These are phyloP conservation scores for Gallinago jamesoni DNA, from an alignment of 2,113 vertebrate species.

Conservation along the genomic window DNA sequence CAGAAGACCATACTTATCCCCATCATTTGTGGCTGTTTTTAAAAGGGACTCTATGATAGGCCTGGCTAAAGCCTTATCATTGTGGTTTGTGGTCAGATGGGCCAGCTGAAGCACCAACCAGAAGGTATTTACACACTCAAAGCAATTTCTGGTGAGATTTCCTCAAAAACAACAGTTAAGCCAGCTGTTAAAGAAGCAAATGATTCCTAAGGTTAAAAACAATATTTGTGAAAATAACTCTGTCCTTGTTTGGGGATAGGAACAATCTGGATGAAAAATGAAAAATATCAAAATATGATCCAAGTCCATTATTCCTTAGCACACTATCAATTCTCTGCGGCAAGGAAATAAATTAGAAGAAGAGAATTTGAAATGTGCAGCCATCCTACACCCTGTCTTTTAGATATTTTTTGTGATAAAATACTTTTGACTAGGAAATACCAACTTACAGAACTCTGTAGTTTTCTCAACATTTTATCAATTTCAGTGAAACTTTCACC, in stretches of 20 bases:
- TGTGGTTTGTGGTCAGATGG: conserved; percentile 69
- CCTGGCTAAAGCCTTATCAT: conserved; percentile 55
- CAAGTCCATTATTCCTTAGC: neutral
- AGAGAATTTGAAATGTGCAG: neutral
- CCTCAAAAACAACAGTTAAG: conserved; percentile 25
- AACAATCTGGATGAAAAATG: neutral
- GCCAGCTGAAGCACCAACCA: neutral
- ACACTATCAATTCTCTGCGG: neutral
- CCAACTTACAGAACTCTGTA: neutral
- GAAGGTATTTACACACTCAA: neutral
- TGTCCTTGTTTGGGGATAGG: neutral
- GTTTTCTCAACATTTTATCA: neutral
- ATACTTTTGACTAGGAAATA: neutral
- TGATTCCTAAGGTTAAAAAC: neutral
- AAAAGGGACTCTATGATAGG: conserved; percentile 7
- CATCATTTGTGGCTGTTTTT: conserved; percentile 63
- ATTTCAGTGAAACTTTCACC: neutral
- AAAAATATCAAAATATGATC: neutral
- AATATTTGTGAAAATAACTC: conserved; percentile 1
- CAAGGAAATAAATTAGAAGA: neutral
- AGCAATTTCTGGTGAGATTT: neutral
- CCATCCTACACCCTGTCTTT: neutral
- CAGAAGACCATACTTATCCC: conserved; percentile 18
- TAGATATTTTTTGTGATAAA: neutral
- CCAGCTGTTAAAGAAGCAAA: conserved; percentile 14